Evolutionary conservation across 2,888 invertebrate species (phyloP).

Genomic region (Gastrophysa polygoni): DNA sequence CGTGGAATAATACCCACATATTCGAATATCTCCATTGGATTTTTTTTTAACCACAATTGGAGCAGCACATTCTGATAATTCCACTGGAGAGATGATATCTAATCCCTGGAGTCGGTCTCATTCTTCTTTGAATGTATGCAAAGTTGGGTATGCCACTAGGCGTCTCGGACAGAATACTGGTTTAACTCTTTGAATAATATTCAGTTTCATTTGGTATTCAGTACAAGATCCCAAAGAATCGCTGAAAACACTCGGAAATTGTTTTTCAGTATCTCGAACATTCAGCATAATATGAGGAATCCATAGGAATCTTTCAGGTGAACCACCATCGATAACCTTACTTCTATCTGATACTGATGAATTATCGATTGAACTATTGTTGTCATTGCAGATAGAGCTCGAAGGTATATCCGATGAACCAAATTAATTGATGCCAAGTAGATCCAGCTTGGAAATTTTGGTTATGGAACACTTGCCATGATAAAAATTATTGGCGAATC

Average conservation of each 20-base stretch:
- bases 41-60: background rate
- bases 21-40: conserved; percentile 10
- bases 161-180: conserved; percentile 14
- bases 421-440: conserved; percentile 12
- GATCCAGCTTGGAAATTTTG: conserved; percentile 2
- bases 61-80: background rate
- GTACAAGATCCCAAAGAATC: background rate
- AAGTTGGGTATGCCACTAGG: background rate
- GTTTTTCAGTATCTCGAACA: background rate
- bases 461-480: background rate
- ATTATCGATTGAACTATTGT: background rate
- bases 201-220: background rate
- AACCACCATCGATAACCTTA: no score
- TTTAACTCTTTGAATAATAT: background rate
- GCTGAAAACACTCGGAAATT: conserved; percentile 5
- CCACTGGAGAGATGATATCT: background rate
- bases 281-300: background rate
- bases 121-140: background rate
- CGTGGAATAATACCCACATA: conserved; percentile 30
- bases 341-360: background rate
- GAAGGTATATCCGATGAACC: conserved; percentile 10
- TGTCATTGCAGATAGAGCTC: conserved; percentile 11
- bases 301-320: no score
- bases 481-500: background rate
- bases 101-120: background rate